Base-by-base conservation (phyloP, 2,113 vertebrate species). In the Eulemur macaco region DNA sequence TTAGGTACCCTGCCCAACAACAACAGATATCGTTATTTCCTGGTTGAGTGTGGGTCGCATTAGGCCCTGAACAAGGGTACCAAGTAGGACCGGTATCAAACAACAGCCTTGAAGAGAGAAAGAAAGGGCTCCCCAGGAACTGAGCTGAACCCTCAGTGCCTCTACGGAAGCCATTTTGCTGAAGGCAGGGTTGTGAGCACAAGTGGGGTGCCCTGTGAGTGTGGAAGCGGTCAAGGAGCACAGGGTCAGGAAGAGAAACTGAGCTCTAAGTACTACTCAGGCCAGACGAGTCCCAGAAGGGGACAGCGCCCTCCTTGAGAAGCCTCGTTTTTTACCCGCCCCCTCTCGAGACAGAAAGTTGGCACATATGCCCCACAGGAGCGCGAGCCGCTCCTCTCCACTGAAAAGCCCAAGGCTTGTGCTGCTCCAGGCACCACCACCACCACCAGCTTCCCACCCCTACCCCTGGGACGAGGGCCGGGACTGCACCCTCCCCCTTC, bases 151-250 rank as follows among this genome's bases (percentile, higher is more conserved):
- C 68, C 73, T 81, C 39, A 37, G 34, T 58, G 20, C 56, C 63
- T 92, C 52, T 47, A 31, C 11, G 6, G 77, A 64, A 96, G 90
- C 92, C 94, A 92, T 98, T 96, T 95, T 95, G 63, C 89, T 50
- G 56, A 58, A 42, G 80, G 80, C 31, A 10, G 52, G 12, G 66
- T 89, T 64, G 74, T 25, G 45, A 80, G 58, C 42, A 25, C 82
- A n/a, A 86, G 89, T 6, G 74, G 95, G 68, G 87, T 45, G 56
- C 76, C 69, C 78, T 31, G 69, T 11, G 80, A 27, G 31, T 58
- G n/a, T 58, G 69, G 42, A 66, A 7, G 42, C 27, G 1, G 11
- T 17, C 12, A 2, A 34, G 31, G 29, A 94, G 60, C 84, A 52
- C 64, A 21, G 12, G 25, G 8, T 91, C 27, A 0, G 0, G 23